Conservation (phyloP, 2,888 invertebrate species). For the Drosophila mayaguana region DNA sequence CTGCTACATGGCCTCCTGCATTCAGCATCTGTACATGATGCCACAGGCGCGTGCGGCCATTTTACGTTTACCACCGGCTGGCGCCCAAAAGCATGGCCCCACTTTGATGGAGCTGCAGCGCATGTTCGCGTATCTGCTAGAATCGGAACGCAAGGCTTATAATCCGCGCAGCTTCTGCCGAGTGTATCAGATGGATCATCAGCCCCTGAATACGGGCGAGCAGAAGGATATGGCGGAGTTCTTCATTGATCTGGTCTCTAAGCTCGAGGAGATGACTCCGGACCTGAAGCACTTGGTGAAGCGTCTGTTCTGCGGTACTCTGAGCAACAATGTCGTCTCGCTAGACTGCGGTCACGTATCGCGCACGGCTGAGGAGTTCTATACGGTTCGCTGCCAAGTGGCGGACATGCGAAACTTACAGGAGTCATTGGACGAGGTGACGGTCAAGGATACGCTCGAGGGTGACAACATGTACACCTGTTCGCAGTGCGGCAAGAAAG, state of each 20-base stretch:
- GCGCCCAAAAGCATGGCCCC: conserved; percentile 91
- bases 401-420: conserved; percentile 98
- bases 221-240: conserved; percentile 99
- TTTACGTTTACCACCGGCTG: conserved; percentile 90
- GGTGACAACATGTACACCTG: conserved; percentile 99
- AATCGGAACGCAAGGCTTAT: conserved; percentile 97
- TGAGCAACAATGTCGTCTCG: conserved; percentile 98
- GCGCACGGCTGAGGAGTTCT: conserved; percentile 97
- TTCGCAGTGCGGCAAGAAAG: conserved; percentile 97
- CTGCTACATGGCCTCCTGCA: conserved; percentile 98
- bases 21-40: conserved; percentile 99
- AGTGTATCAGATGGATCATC: conserved; percentile 98
- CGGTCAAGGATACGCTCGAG: conserved; percentile 97
- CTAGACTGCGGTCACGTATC: conserved; percentile 98
- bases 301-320: conserved; percentile 95
- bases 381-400: conserved; percentile 97
- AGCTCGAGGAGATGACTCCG: conserved; percentile 97
- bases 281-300: conserved; percentile 95
- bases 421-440: conserved; percentile 98
- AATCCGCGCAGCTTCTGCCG: conserved; percentile 98
- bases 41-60: conserved; percentile 95
- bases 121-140: conserved; percentile 97
- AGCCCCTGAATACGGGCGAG: conserved; percentile 97
- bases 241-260: conserved; percentile 97
- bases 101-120: conserved; percentile 95